Evolutionary conservation across 1,140 invertebrate species (phyloP).

Genomic region (Acyrthosiphon pisum): DNA sequence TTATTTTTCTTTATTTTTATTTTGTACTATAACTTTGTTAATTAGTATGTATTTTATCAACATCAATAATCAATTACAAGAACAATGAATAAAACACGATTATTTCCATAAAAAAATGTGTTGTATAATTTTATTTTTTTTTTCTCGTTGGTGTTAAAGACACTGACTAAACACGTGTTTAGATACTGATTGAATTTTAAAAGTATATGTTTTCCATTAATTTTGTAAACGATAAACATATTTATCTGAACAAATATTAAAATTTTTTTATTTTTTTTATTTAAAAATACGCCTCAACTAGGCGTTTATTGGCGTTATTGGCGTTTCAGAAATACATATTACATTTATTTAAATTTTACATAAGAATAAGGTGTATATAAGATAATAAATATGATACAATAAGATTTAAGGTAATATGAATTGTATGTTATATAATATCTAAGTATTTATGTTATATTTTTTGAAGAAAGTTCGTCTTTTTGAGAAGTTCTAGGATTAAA

Average conservation of each 20-base stretch:
- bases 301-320: too few species aligned
- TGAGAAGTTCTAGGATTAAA: too few species aligned
- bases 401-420: too few species aligned
- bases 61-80: background rate
- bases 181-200: background rate
- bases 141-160: background rate
- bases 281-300: too few species aligned
- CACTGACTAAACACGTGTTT: background rate
- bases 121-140: background rate
- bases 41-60: slow-evolving; percentile 30
- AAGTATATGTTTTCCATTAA: background rate
- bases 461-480: too few species aligned
- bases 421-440: too few species aligned
- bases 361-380: too few species aligned
- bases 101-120: background rate
- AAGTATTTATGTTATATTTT: too few species aligned
- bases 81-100: background rate
- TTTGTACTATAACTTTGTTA: slow-evolving; percentile 34
- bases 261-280: too few species aligned
- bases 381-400: too few species aligned
- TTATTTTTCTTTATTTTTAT: background rate
- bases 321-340: too few species aligned
- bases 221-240: background rate
- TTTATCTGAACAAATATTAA: background rate
- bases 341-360: too few species aligned